Evolutionary conservation across 2,113 vertebrate genomes (phyloP).

Genomic region (human): DNA sequence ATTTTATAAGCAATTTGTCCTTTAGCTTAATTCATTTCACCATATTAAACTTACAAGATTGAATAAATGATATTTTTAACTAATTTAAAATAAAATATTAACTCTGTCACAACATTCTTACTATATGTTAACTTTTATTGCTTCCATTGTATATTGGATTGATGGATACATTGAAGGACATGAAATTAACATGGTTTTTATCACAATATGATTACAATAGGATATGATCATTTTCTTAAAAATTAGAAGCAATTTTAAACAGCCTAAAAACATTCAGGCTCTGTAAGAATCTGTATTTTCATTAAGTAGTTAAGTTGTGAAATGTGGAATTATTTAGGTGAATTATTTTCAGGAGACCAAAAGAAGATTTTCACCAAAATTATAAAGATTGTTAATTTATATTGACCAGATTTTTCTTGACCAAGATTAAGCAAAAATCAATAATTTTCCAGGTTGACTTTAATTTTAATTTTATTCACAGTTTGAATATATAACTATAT

Average conservation of each 20-base stretch:
- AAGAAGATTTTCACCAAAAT: neutral
- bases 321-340: neutral
- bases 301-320: neutral
- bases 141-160: neutral
- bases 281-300: neutral
- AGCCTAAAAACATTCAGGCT: neutral
- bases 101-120: neutral
- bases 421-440: neutral
- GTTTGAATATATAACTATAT: neutral
- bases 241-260: neutral
- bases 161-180: neutral
- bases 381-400: neutral
- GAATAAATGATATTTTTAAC: conserved; percentile 51
- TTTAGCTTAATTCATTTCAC: conserved; percentile 55
- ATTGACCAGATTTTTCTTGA: neutral
- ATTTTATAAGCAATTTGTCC: conserved; percentile 19
- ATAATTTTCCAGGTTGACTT: neutral
- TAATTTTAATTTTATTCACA: neutral
- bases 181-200: neutral
- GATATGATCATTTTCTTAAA: neutral
- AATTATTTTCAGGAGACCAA: neutral
- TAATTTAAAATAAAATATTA: conserved; percentile 50
- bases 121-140: neutral
- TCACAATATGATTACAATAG: neutral
- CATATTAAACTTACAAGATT: conserved; percentile 32